Conservation (phyloP, 2,888 invertebrate species). For the Zygothrica quintamaculata region DNA sequence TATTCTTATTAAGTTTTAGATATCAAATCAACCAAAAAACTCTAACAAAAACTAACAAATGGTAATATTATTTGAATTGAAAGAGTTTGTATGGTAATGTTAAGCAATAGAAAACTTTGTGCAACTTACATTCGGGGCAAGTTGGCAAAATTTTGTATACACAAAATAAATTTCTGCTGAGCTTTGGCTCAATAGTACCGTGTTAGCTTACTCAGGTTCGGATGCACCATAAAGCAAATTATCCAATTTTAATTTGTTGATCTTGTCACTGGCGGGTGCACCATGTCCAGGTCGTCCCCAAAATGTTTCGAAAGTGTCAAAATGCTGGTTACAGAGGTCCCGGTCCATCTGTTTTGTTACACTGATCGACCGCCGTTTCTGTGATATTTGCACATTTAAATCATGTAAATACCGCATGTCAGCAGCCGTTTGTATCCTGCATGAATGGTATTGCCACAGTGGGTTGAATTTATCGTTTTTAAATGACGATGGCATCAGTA, state of each 20-base stretch:
- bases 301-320: conserved; percentile 90
- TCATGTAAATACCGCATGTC: conserved; percentile 85
- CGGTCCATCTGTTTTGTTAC: conserved; percentile 85
- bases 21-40: no score
- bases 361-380: conserved; percentile 84
- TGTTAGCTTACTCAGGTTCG: conserved; percentile 65
- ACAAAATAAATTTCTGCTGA: conserved; percentile 23
- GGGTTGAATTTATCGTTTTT: conserved; percentile 27
- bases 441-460: conserved; percentile 17
- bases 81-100: no score
- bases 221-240: conserved; percentile 84
- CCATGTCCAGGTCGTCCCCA: conserved; percentile 92
- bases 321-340: conserved; percentile 89
- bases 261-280: conserved; percentile 78
- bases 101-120: conserved; percentile 81
- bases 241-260: conserved; percentile 84
- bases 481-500: conserved; percentile 7
- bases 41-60: no score
- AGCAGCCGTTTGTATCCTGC: conserved; percentile 73
- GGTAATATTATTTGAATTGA: no score
- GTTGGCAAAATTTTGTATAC: conserved; percentile 75
- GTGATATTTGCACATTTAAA: conserved; percentile 86
- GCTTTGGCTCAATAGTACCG: conserved; percentile 38
- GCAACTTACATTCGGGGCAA: conserved; percentile 79
- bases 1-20: no score